Percentiles rank a stretch among this genome's conserved stretches.
phyloP scores from a whole-genome alignment of 2,888 invertebrate species.

The Globia sparganii region DNA sequence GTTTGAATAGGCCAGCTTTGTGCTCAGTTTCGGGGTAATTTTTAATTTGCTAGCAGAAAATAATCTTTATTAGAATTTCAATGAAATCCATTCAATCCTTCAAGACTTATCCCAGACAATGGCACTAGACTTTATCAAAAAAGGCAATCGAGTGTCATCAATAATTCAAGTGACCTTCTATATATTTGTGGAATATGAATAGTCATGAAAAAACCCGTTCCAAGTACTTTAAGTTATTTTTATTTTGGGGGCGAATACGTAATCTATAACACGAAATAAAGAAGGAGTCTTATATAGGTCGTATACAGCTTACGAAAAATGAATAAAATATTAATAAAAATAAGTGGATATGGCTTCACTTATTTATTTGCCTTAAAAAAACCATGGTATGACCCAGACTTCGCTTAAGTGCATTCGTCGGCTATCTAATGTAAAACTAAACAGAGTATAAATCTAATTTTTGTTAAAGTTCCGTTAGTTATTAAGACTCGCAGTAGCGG shows the following conservation, averaged over 20 bases:
- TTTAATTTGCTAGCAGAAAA: not conserved
- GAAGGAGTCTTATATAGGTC: too few species aligned
- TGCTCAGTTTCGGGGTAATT: not conserved
- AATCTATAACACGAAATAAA: not conserved
- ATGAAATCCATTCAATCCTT: not conserved
- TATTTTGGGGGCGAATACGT: not conserved
- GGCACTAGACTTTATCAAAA: not conserved
- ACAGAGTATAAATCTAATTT: slow-evolving; percentile 3
- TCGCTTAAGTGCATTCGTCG: not conserved
- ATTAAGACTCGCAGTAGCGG: not conserved
- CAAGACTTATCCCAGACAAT: not conserved
- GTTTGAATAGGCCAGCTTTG: not conserved
- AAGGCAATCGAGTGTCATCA: not conserved
- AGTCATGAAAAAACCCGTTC: not conserved
- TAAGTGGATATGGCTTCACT: slow-evolving; percentile 3
- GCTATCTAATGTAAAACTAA: slow-evolving; percentile 17
- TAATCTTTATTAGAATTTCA: not conserved
- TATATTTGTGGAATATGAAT: not conserved
- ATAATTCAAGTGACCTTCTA: not conserved
- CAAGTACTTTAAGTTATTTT: not conserved
- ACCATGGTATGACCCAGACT: slow-evolving; percentile 9
- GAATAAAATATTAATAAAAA: slow-evolving; percentile 20
- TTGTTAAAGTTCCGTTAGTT: not conserved
- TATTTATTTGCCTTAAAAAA: slow-evolving; percentile 12
- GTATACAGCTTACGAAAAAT: not conserved